Percentiles rank a stretch among this genome's conserved stretches.
These are phyloP conservation scores for Micropterix aruncella DNA, from an alignment of 2,888 invertebrate genomes.

Conservation along the genomic window DNA sequence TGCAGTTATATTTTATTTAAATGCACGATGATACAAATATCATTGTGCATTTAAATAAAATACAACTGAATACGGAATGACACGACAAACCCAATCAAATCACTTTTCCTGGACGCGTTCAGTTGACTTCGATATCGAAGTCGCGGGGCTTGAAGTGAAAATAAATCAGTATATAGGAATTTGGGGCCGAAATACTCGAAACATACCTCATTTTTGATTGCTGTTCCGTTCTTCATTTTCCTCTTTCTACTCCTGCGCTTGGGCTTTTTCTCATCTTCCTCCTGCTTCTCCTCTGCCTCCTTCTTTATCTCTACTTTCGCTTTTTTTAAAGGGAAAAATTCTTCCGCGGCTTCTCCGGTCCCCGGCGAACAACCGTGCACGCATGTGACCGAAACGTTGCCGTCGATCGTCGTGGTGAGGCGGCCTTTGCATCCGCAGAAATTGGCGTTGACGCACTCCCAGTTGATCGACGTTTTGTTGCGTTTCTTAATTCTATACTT, in stretches of 20 bases:
- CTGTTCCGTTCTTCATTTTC: background rate
- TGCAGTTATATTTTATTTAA: no score
- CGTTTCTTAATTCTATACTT: background rate
- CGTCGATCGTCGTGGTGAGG: slow-evolving; percentile 1
- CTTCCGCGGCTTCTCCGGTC: slow-evolving; percentile 8
- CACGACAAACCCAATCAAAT: no score
- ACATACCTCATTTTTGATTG: slow-evolving; percentile 1
- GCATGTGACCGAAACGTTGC: slow-evolving; percentile 7
- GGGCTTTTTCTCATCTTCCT: slow-evolving; percentile 12
- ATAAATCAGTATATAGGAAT: no score
- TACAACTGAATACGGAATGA: no score
- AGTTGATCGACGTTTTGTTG: background rate
- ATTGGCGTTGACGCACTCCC: background rate
- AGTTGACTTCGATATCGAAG: no score
- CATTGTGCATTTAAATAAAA: no score
- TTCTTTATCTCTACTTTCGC: slow-evolving; percentile 13
- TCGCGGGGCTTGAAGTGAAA: no score
- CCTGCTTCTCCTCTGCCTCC: slow-evolving; percentile 12
- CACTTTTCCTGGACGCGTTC: no score
- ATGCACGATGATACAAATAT: no score
- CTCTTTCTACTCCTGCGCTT: slow-evolving; percentile 7
- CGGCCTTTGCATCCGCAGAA: slow-evolving; percentile 1
- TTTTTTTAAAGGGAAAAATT: slow-evolving; percentile 7
- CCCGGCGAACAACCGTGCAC: slow-evolving; percentile 2
- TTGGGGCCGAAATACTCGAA: no score